Conservation (phyloP, 1,140 invertebrate genomes). For the Halotydeus destructor region DNA sequence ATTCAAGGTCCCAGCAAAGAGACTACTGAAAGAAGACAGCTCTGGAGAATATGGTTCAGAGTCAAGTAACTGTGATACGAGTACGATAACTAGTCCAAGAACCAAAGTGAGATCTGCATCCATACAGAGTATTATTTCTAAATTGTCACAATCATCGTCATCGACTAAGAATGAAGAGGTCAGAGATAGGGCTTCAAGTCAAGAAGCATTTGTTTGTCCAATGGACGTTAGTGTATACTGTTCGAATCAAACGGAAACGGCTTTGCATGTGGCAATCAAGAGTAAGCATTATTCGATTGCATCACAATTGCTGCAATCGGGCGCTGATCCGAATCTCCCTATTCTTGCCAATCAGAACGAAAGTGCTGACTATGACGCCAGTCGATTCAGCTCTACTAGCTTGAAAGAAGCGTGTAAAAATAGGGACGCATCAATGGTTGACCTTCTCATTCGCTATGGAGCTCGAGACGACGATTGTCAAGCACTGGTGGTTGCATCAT, state of each 20-base stretch:
- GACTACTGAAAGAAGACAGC: neutral
- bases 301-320: slow-evolving; percentile 43
- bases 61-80: too few species aligned
- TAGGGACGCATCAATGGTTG: slow-evolving; percentile 38
- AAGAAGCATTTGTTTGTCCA: slow-evolving; percentile 37
- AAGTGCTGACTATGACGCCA: neutral
- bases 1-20: slow-evolving; percentile 36
- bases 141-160: too few species aligned
- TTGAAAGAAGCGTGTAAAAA: slow-evolving; percentile 41
- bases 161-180: too few species aligned
- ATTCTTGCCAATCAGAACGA: neutral
- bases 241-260: slow-evolving; percentile 47
- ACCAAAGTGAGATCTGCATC: too few species aligned
- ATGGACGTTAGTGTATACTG: slow-evolving; percentile 51
- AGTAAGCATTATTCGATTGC: slow-evolving; percentile 51
- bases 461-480: slow-evolving; percentile 53
- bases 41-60: too few species aligned
- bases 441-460: slow-evolving; percentile 58
- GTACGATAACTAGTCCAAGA: too few species aligned
- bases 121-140: too few species aligned
- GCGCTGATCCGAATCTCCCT: slow-evolving; percentile 29
- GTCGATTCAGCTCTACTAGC: neutral
- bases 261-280: slow-evolving; percentile 52
- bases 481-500: slow-evolving; percentile 26
- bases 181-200: too few species aligned